Base-by-base conservation (phyloP, 1,140 invertebrate species). In the Olivierus martensii region DNA sequence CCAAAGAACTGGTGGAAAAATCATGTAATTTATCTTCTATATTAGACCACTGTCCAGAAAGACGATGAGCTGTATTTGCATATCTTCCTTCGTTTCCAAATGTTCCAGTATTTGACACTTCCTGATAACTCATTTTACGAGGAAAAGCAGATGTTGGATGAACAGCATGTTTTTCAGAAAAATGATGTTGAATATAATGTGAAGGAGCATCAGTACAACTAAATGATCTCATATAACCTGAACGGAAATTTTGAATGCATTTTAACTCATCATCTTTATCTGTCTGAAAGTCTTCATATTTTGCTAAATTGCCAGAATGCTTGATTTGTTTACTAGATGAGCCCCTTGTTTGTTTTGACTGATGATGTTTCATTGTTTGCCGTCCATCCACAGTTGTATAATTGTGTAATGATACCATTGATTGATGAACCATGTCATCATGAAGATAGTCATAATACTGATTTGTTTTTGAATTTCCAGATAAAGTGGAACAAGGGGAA, bases 1-100 rank as follows among this genome's bases (percentile, higher is more conserved):
- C 54, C 17, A 56, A 42, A 21, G 54, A 56, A n/a, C 45, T 46
- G 15, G 53, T 55, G 6, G 22, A 21, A 4, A 51, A 45, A 51
- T 55, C 53, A 50, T 46, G 46, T 17, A 50, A 48, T 46, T 50
- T 49, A 36, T 50, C 53, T 15, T 39, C 36, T 34, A 44, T 12
- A 35, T 42, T 51, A 48, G 48, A 50, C 11, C 17, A 14, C 11
- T 44, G 15, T 46, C 15, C 10, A 22, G 51, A 28, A 39, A 34
- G 19, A 15, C 43, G 46, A 52, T 22, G 18, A 46, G 44, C n/a
- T 22, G 42, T 19, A 41, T 5, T 41, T 7, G 5, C 3, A 41
- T 28, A 35, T 21, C 4, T 39, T 14, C 21, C 7, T 15, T 41
- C 18, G 37, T 12, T 14, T 1, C 17, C 35, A 38, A 21, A 14